phyloP scores from a whole-genome alignment of 2,113 vertebrate species.

The Pogonocichla stellata region DNA sequence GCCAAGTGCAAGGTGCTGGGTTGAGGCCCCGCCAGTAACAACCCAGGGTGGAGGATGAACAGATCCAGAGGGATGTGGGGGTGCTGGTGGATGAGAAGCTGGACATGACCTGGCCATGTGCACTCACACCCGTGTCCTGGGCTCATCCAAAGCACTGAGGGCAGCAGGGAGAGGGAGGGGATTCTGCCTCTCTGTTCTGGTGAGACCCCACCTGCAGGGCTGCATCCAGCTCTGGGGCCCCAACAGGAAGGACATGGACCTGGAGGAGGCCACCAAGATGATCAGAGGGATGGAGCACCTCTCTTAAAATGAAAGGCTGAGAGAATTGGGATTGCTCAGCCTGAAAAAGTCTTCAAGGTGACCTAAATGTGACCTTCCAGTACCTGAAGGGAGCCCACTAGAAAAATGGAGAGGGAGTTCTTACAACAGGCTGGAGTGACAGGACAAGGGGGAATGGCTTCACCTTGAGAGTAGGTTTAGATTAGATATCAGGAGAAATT shows the following conservation, averaged over 20 bases:
- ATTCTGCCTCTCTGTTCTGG: neutral
- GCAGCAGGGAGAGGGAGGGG: neutral
- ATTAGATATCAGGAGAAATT: neutral
- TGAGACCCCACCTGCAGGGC: neutral
- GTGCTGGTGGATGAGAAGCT: neutral
- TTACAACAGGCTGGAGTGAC: neutral
- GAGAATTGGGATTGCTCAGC: neutral
- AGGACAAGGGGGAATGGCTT: neutral
- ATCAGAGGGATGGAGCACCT: neutral
- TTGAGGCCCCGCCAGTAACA: neutral
- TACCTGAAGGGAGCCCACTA: neutral
- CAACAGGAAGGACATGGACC: neutral
- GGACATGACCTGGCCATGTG: neutral
- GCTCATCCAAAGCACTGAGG: neutral
- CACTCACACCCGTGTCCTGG: neutral
- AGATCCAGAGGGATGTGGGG: neutral
- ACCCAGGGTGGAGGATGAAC: neutral
- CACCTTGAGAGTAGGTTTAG: neutral
- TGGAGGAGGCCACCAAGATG: neutral
- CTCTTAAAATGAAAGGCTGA: neutral
- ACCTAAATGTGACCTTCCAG: neutral
- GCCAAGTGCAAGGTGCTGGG: neutral
- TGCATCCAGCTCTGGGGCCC: neutral
- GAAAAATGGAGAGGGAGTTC: neutral
- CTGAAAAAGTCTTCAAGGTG: neutral